Conservation (phyloP, 2,113 vertebrate genomes). For the Pteruthius melanotis region DNA sequence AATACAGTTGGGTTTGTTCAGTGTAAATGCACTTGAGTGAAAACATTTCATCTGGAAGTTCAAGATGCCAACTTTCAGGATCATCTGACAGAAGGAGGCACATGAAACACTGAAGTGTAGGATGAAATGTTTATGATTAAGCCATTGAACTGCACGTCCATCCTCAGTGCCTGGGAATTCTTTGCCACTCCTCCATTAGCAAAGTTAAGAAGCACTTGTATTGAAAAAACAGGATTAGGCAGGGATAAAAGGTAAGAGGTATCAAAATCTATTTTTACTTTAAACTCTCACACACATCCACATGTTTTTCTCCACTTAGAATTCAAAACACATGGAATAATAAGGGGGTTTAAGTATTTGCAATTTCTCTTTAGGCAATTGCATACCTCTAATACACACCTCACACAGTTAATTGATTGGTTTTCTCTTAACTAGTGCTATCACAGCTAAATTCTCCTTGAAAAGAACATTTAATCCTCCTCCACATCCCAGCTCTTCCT, state of each 20-base stretch:
- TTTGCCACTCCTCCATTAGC: neutral
- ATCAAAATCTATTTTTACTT: neutral
- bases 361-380: neutral
- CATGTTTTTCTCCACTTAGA: neutral
- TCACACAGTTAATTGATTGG: neutral
- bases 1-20: neutral
- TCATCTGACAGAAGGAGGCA: neutral
- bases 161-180: neutral
- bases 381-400: neutral
- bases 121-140: neutral
- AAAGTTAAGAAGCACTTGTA: neutral
- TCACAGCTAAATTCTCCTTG: neutral
- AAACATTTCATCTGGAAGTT: neutral
- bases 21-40: neutral
- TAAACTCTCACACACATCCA: neutral
- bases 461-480: neutral
- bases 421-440: neutral
- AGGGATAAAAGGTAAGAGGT: neutral
- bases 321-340: neutral
- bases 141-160: neutral
- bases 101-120: neutral
- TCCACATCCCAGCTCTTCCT: neutral
- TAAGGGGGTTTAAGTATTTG: neutral
- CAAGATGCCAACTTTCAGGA: neutral
- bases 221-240: neutral